Evolutionary conservation across 37 sponge, comb jelly and placozoan species (phyloP).

Genomic region (Beroe ovata): DNA sequence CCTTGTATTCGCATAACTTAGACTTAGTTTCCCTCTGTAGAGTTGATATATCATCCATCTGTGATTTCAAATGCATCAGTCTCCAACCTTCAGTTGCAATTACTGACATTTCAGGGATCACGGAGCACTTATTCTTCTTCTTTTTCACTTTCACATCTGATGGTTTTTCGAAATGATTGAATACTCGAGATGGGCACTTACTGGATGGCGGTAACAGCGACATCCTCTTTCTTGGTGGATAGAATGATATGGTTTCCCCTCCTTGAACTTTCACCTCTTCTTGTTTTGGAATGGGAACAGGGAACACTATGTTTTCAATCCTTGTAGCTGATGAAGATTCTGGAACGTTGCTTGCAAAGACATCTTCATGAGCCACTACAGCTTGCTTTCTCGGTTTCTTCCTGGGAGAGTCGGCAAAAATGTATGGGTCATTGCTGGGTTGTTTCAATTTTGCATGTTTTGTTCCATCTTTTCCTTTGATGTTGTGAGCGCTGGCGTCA

Average conservation of each 20-base stretch:
- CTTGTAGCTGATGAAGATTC: not conserved
- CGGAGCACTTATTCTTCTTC: constrained; percentile 10
- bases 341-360: constrained; percentile 50
- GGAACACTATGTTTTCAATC: not conserved
- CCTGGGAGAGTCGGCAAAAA: constrained; percentile 48
- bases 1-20: constrained; percentile 55
- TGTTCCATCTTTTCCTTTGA: not conserved
- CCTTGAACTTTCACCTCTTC: not conserved
- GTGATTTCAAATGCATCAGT: constrained; percentile 32
- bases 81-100: constrained; percentile 43
- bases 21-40: constrained; percentile 29
- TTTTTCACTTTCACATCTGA: constrained; percentile 52
- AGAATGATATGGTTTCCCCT: constrained; percentile 37
- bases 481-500: not conserved
- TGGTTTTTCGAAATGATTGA: constrained; percentile 40
- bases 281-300: not conserved
- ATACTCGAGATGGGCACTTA: constrained; percentile 2
- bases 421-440: constrained; percentile 24
- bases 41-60: constrained; percentile 28
- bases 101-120: not conserved
- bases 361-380: constrained; percentile 54
- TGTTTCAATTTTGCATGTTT: constrained; percentile 8
- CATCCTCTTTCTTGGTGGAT: constrained; percentile 35
- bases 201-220: constrained; percentile 6
- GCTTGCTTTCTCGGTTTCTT: constrained; percentile 60